These are phyloP conservation scores for Talpa occidentalis DNA, from an alignment of 2,113 vertebrate species.

Conservation along the genomic window DNA sequence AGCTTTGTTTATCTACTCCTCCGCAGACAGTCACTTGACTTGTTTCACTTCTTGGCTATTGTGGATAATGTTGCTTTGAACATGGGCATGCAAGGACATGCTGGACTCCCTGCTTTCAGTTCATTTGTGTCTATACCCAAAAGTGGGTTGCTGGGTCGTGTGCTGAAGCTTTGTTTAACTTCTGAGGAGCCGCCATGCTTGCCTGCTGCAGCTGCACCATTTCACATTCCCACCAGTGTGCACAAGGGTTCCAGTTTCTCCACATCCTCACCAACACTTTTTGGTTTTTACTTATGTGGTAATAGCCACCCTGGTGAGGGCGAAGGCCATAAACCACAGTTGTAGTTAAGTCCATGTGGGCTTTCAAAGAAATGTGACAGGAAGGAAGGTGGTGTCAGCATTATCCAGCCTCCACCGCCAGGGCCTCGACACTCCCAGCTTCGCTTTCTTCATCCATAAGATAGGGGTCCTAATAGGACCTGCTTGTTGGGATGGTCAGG, in stretches of 20 bases:
- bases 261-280: neutral
- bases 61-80: neutral
- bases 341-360: neutral
- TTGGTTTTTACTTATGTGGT: neutral
- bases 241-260: neutral
- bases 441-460: neutral
- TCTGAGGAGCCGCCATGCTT: neutral
- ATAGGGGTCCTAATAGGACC: neutral
- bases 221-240: neutral
- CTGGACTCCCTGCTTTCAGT: neutral
- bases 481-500: neutral
- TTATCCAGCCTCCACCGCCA: rapidly evolving
- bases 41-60: neutral
- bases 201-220: neutral
- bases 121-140: neutral
- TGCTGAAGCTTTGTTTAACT: neutral
- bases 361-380: neutral
- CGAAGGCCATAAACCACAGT: neutral
- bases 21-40: rapidly evolving
- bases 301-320: neutral
- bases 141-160: neutral
- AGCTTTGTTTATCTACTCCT: neutral
- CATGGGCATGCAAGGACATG: too few relatives aligned
- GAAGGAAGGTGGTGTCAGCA: neutral
- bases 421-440: neutral